Percentiles rank a stretch among this genome's conserved stretches.
These are phyloP conservation scores for Toxostoma redivivum DNA, from an alignment of 2,113 vertebrate species.

Conservation along the genomic window DNA sequence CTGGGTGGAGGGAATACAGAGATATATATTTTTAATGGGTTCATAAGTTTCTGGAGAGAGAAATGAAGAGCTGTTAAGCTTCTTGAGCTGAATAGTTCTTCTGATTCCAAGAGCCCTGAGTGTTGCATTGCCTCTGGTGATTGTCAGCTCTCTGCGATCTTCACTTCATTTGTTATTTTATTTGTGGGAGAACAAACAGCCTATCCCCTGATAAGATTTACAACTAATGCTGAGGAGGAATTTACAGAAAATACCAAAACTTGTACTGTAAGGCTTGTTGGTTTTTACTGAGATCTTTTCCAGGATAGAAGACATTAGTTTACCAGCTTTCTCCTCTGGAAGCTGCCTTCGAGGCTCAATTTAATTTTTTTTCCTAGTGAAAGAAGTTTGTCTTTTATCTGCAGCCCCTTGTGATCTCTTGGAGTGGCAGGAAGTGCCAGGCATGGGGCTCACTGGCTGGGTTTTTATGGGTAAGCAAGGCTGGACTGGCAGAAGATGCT, in stretches of 20 bases:
- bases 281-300: conserved; percentile 35
- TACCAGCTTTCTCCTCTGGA: background rate
- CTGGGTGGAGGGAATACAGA: background rate
- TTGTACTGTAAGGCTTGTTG: conserved; percentile 15
- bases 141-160: conserved; percentile 27
- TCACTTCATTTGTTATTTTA: conserved; percentile 47
- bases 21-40: conserved; percentile 40
- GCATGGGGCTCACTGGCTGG: background rate
- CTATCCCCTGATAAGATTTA: conserved; percentile 54
- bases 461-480: background rate
- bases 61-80: conserved; percentile 48
- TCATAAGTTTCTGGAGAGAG: conserved; percentile 33
- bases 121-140: conserved; percentile 23
- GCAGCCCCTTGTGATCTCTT: background rate
- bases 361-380: background rate
- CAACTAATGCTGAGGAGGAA: conserved; percentile 27
- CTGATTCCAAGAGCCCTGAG: conserved; percentile 18
- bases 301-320: conserved; percentile 34
- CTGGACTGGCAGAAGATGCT: background rate
- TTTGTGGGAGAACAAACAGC: conserved; percentile 51
- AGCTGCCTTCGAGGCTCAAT: background rate
- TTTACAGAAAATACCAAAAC: conserved; percentile 1
- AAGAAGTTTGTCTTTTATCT: background rate
- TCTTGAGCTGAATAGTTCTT: conserved; percentile 48
- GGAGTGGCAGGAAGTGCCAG: background rate